Base-by-base conservation (phyloP, 2,113 vertebrate genomes). In the Erythrolamprus reginae region DNA sequence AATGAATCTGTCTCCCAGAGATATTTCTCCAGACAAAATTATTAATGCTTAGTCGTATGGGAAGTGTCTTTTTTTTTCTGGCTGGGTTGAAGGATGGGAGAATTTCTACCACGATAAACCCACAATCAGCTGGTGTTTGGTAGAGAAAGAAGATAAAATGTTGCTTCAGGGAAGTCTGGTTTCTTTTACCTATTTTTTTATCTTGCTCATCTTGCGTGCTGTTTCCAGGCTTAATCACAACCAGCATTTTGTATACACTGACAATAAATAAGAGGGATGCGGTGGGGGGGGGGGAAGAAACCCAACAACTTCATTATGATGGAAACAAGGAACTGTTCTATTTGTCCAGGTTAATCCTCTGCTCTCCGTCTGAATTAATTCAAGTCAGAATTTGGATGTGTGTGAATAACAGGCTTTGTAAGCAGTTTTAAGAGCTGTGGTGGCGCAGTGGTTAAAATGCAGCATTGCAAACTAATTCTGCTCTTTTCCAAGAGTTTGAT, bases 1-100 rank as follows among this genome's bases (percentile, higher is more conserved):
- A 96, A 95, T 95, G 88, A 94, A 96, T 96, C 93, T 50, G 92
- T 96, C 96, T 96, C 93, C 93, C 92, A 93, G 91, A 92, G 92
- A 94, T 93, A 90, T 91, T 95, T 92, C 89, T 89, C 95, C 90
- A 95, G 95, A 95, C 91, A 94, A 94, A 96, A 95, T 96, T 94
- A 95, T 95, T 95, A 94, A 96, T 93, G 92, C 90, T 95, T 94
- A 93, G 93, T 91, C 84, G 94, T 89, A 93, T 77, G 95, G 65
- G 51, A 93, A 94, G 93, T 94, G 92, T 89, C 92, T 58, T 93
- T 42, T 28, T 28, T 51, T 88, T 93, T 93, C 92, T 91, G 90
- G 83, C 1, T 91, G 45, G 23, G 52, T 26, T 97, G 93, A 96
- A 95, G 92, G 92, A 96, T 93, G 96, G 93, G 89, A 96, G 89